These are phyloP conservation scores for Elaphurus davidianus DNA, from an alignment of 2,113 vertebrate genomes.

Conservation along the genomic window DNA sequence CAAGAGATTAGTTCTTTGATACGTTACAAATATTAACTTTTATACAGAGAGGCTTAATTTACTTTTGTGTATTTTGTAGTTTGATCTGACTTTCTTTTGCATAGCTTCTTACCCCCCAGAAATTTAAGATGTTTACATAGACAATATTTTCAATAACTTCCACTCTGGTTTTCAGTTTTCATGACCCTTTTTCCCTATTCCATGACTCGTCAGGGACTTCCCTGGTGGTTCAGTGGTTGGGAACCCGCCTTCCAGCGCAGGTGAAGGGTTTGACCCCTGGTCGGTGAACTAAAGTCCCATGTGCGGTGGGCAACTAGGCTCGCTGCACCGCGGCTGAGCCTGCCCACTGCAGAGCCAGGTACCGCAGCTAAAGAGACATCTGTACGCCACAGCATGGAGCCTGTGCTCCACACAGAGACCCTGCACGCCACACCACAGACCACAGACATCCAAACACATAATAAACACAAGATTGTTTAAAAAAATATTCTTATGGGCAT, in stretches of 20 bases:
- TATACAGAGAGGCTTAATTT: background rate
- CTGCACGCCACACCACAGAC: background rate
- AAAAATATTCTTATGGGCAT: background rate
- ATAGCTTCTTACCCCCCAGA: background rate
- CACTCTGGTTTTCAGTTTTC: background rate
- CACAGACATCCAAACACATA: background rate
- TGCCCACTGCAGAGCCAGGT: background rate
- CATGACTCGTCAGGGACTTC: background rate
- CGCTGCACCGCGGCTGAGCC: background rate
- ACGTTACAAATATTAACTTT: background rate
- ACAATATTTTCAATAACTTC: background rate
- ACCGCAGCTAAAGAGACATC: fast-evolving
- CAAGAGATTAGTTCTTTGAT: background rate
- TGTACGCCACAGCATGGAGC: background rate
- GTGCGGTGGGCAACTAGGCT: background rate
- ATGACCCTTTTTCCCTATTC: background rate
- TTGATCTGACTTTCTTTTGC: background rate
- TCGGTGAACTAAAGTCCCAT: background rate
- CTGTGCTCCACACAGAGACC: background rate
- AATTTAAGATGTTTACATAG: background rate
- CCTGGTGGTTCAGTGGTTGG: background rate
- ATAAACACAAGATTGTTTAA: background rate
- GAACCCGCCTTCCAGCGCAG: background rate
- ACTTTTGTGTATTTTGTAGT: background rate
- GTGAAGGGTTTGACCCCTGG: background rate